Base-by-base conservation (phyloP, 92 coral and sea anemone species). In the Desmophyllum pertusum region DNA sequence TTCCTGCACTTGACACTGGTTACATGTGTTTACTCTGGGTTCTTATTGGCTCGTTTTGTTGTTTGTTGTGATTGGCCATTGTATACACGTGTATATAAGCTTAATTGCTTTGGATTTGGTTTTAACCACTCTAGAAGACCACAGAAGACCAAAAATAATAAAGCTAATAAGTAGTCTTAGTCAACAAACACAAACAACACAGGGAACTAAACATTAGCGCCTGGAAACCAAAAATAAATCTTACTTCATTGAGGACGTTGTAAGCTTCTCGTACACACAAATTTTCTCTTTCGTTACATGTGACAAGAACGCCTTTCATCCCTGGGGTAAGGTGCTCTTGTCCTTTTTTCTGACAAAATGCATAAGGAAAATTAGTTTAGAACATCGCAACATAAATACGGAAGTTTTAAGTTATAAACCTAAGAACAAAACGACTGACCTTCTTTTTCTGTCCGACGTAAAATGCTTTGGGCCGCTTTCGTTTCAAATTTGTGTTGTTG, bases 201-300 rank as follows among this genome's bases (percentile, higher is more conserved):
- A 50, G 2, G 55, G 55, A 21, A 10, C 0, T n/a, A 19, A 25
- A 52, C 41, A 76, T 14, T 55, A 10, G 0, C 10, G 25, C 29
- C 2, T 17, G 59, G 9, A 37, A 80, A 13, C 43, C 57, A 53
- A 62, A 31, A 19, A 15, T 31, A 45, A 42, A 51, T 40, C 79
- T 78, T 80, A 96, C 99, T 90, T 96, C 99, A 84, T 92, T 96
- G 6, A 96, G 85, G 35, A 96, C 36, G 79, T 89, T 91, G 82
- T 92, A 96, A 10, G 98, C 92, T 79, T 96, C 99, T 63, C 91
- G 82, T 31, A 88, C 72, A 67, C 92, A 88, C 76, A 63, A n/a
- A 40, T 84, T 90, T 83, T 96, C 98, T 70, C 81, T 73, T 67
- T 92, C 98, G 74, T 91, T 91, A 67, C 97, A 95, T 21, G 98